Base-by-base conservation (phyloP, 2,797 vertebrate species). In the Falco columbarius region DNA sequence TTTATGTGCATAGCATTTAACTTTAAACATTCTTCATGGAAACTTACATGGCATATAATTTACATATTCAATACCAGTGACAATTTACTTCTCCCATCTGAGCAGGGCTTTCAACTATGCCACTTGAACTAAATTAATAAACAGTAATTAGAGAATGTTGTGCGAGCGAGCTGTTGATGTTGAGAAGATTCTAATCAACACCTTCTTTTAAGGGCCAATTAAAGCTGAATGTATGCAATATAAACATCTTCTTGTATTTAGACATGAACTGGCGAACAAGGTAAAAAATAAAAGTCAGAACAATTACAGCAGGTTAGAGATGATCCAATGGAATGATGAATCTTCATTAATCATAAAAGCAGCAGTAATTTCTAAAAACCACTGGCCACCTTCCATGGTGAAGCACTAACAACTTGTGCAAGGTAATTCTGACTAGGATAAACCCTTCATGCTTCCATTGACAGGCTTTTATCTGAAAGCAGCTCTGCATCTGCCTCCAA, bases 121-220 rank as follows among this genome's bases (percentile, higher is more conserved):
- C 98, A 98, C 98, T 98, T 98, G 98, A 98, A 98, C 98, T 98
- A 98, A 98, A 98, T 98, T 98, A 98, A 98, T 98, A 98, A 98
- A 98, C 98, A 98, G 98, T 98, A 98, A 98, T 98, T 98, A 98
- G 98, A 98, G 98, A 98, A 98, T 98, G 98, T 98, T 98, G 98
- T 98, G 98, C 89, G 98, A 98, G 98, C 91, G 98, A 98, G 98
- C 98, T 98, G 98, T 98, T 98, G 98, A 98, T 98, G 98, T 98
- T 98, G 98, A 98, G 98, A 98, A 98, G 98, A 98, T 98, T 98
- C 98, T 98, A 98, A 98, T 98, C 98, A 98, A 98, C 98, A 98
- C 98, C 98, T 98, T 98, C 98, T 98, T 98, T 98, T 98, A 98
- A 98, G 98, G 98, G 98, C 98, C 98, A 98, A 98, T 98, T 98